These are phyloP conservation scores for Caenorhabditis sp. DNA, from an alignment of 2,888 invertebrate genomes.

Conservation along the genomic window DNA sequence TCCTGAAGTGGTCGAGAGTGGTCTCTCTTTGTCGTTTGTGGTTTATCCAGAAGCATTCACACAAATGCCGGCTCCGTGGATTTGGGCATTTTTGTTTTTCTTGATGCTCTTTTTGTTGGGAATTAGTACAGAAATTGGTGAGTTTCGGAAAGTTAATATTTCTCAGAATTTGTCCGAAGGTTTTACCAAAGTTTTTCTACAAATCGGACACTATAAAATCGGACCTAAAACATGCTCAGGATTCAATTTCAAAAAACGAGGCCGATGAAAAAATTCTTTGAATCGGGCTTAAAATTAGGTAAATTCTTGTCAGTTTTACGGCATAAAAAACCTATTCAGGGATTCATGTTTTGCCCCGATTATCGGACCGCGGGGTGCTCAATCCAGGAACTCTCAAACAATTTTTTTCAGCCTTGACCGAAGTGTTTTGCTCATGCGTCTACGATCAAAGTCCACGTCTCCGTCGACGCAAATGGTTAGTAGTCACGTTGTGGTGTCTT, in stretches of 20 bases:
- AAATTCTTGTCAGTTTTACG: too few relatives aligned
- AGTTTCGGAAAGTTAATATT: neutral
- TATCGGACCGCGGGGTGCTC: too few relatives aligned
- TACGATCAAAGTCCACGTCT: constrained; percentile 47
- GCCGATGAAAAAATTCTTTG: too few relatives aligned
- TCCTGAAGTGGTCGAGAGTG: constrained; percentile 27
- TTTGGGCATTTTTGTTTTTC: constrained; percentile 71
- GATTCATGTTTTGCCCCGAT: too few relatives aligned
- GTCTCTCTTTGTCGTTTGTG: constrained; percentile 72
- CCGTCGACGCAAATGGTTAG: constrained; percentile 28
- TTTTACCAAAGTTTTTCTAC: too few relatives aligned
- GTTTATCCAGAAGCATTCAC: constrained; percentile 71
- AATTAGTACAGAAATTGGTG: constrained; percentile 48
- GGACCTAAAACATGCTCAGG: too few relatives aligned
- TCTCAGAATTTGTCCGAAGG: too few relatives aligned
- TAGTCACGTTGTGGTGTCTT: constrained; percentile 42
- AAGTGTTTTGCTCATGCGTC: constrained; percentile 43
- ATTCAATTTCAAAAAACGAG: too few relatives aligned
- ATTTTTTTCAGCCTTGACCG: constrained; percentile 6
- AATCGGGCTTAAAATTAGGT: too few relatives aligned
- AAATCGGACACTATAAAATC: too few relatives aligned
- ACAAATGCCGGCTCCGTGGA: constrained; percentile 68
- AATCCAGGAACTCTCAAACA: neutral
- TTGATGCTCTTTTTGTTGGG: constrained; percentile 71
- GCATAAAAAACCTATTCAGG: too few relatives aligned